These are phyloP conservation scores for Tenodera sinensis DNA, from an alignment of 2,888 invertebrate species.

Conservation along the genomic window DNA sequence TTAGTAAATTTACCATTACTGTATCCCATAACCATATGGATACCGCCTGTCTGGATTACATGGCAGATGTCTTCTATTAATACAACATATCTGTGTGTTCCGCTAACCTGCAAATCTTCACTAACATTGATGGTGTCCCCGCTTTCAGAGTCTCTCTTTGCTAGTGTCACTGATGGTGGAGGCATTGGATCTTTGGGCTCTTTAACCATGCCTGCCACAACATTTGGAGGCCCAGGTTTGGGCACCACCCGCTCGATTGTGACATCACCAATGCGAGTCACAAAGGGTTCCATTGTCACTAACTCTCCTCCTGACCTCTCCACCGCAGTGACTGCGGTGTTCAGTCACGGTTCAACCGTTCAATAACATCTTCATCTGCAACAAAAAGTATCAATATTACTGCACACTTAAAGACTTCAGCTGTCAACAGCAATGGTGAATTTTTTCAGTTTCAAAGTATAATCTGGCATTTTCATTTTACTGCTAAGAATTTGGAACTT, in stretches of 20 bases:
- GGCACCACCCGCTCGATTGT: slow-evolving; percentile 53
- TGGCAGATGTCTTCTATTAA: too few species aligned
- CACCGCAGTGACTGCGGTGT: slow-evolving; percentile 4
- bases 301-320: background rate
- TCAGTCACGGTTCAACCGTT: slow-evolving; percentile 12
- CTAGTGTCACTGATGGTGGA: slow-evolving; percentile 36
- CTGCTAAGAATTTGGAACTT: too few species aligned
- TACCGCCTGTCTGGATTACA: too few species aligned
- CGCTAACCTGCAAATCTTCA: slow-evolving; percentile 22
- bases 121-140: slow-evolving; percentile 39
- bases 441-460: too few species aligned
- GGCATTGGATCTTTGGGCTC: slow-evolving; percentile 31
- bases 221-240: slow-evolving; percentile 33
- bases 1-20: too few species aligned
- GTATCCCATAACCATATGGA: too few species aligned
- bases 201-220: slow-evolving; percentile 16
- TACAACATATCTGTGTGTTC: background rate
- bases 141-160: slow-evolving; percentile 41
- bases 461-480: too few species aligned
- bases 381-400: background rate
- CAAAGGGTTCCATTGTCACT: slow-evolving; percentile 50
- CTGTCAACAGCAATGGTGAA: too few species aligned
- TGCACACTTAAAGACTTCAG: background rate
- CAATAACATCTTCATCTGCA: background rate
- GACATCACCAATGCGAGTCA: slow-evolving; percentile 57